Conservation (phyloP, 2,888 invertebrate species). For the Cepaea hortensis region DNA sequence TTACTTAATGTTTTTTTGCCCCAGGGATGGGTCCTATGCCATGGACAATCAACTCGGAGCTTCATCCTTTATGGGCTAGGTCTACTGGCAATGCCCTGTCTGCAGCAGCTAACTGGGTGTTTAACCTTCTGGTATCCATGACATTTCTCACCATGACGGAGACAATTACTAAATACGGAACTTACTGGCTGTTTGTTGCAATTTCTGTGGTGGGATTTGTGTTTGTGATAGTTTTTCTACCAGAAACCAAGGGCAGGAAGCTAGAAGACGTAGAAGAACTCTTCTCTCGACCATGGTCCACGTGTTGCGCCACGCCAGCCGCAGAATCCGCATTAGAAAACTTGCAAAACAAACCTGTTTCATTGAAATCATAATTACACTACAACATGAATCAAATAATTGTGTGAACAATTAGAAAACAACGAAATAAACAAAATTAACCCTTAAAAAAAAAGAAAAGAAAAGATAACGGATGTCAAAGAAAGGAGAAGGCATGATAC, state of each 20-base stretch:
- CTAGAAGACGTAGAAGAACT: slow-evolving; percentile 78
- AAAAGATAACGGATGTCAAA: too few relatives aligned
- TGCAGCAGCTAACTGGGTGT: slow-evolving; percentile 78
- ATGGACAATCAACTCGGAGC: slow-evolving; percentile 80
- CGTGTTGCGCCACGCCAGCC: slow-evolving; percentile 46
- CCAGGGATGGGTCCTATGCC: slow-evolving; percentile 78
- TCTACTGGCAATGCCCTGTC: slow-evolving; percentile 77
- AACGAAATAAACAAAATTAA: too few relatives aligned
- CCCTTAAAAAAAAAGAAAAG: too few relatives aligned
- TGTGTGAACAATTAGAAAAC: too few relatives aligned
- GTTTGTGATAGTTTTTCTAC: slow-evolving; percentile 76
- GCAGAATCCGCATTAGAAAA: neutral
- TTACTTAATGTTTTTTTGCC: slow-evolving; percentile 78
- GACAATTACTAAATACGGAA: slow-evolving; percentile 76
- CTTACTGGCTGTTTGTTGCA: slow-evolving; percentile 45
- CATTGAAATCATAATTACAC: too few relatives aligned
- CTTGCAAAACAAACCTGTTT: neutral
- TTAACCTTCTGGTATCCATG: slow-evolving; percentile 79
- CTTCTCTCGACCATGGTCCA: slow-evolving; percentile 70
- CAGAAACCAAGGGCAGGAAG: slow-evolving; percentile 79
- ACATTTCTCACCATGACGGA: slow-evolving; percentile 78
- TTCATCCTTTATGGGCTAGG: slow-evolving; percentile 79
- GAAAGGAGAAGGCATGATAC: too few relatives aligned
- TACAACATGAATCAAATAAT: too few relatives aligned
- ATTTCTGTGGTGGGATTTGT: slow-evolving; percentile 30